phyloP scores from a whole-genome alignment of 2,888 invertebrate genomes.

The Drosophila atripex region DNA sequence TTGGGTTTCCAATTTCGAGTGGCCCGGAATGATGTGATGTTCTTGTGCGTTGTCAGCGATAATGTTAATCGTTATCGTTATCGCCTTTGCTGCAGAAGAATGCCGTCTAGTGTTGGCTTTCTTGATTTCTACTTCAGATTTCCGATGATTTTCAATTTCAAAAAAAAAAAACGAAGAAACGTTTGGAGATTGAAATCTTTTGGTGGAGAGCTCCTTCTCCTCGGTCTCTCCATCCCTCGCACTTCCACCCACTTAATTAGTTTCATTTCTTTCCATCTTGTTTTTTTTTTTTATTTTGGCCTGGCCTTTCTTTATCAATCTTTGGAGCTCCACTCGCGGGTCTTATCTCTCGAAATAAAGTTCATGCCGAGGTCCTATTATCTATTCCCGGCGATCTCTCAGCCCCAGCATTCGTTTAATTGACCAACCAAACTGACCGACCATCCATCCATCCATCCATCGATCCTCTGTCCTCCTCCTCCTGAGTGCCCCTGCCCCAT shows the following conservation, averaged over 20 bases:
- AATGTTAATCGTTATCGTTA: conserved; percentile 61
- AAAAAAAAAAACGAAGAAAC: conserved; percentile 18
- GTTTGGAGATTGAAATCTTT: conserved; percentile 46
- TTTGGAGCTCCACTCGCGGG: conserved; percentile 31
- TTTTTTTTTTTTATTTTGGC: conserved; percentile 37
- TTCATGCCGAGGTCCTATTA: conserved; percentile 81
- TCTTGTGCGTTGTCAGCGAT: conserved; percentile 50
- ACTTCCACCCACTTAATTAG: conserved; percentile 72
- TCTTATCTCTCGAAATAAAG: conserved; percentile 80
- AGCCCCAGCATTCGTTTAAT: conserved; percentile 58
- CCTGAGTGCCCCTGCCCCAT: background rate
- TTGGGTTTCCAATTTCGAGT: conserved; percentile 57
- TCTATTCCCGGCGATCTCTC: conserved; percentile 80
- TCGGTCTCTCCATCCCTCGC: background rate
- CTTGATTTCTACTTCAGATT: conserved; percentile 40
- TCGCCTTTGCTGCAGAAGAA: conserved; percentile 12
- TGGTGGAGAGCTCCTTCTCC: conserved; percentile 23
- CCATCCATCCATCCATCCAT: conserved; percentile 42
- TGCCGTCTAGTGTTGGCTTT: conserved; percentile 22
- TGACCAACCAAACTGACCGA: conserved; percentile 58
- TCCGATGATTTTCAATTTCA: conserved; percentile 38
- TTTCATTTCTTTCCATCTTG: conserved; percentile 28
- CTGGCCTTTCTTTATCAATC: conserved; percentile 77
- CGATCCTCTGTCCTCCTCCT: conserved; percentile 20
- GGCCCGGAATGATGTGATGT: conserved; percentile 39